Evolutionary conservation across 2,797 vertebrate genomes (phyloP).

Genomic region (Manis crassicaudata): DNA sequence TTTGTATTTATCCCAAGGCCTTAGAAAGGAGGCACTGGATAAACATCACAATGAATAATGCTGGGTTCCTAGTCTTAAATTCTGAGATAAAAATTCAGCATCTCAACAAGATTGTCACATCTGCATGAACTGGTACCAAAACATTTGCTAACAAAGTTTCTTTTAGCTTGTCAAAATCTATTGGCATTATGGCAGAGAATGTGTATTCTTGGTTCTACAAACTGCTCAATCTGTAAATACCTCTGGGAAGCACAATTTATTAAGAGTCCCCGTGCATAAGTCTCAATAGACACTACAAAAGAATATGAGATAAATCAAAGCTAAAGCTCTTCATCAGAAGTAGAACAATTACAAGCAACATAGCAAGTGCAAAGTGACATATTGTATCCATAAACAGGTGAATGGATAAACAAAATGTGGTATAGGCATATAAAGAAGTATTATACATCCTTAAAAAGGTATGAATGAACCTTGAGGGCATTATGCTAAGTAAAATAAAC

Average conservation of each 20-base stretch:
- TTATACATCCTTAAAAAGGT: background rate
- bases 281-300: background rate
- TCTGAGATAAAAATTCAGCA: background rate
- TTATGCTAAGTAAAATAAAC: background rate
- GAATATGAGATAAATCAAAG: background rate
- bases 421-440: background rate
- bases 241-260: background rate
- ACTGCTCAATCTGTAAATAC: background rate
- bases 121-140: background rate
- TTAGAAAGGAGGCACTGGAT: background rate
- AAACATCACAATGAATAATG: background rate
- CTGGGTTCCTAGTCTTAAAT: background rate
- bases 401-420: background rate
- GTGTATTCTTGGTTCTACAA: background rate
- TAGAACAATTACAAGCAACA: background rate
- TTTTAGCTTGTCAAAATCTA: slow-evolving; percentile 33
- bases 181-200: background rate
- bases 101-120: background rate
- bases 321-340: background rate
- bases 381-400: background rate
- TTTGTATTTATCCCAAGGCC: background rate
- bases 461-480: background rate
- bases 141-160: slow-evolving; percentile 6
- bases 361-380: background rate
- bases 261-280: background rate